These are phyloP conservation scores for Papilio machaon DNA, from an alignment of 1,140 invertebrate genomes.

Conservation along the genomic window DNA sequence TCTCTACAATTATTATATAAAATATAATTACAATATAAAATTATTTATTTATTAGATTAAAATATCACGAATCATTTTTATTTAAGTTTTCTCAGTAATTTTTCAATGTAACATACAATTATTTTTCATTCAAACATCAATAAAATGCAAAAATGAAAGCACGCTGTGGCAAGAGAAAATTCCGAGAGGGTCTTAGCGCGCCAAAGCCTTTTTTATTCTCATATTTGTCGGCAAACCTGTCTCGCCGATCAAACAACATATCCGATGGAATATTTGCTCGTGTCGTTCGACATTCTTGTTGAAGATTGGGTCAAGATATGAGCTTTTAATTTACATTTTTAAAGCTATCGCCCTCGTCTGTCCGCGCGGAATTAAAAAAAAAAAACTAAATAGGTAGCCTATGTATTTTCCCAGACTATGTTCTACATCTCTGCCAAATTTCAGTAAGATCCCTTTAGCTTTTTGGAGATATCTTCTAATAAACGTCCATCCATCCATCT, in stretches of 20 bases:
- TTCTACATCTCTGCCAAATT: too few species aligned
- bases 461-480: too few species aligned
- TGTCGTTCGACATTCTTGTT: constrained; percentile 62
- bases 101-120: not conserved
- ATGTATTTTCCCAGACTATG: too few species aligned
- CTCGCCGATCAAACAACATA: constrained; percentile 78
- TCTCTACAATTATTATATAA: too few species aligned
- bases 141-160: constrained; percentile 22
- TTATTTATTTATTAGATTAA: too few species aligned
- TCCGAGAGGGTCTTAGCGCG: constrained; percentile 49
- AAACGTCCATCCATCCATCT: too few species aligned
- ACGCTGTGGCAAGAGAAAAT: constrained; percentile 40
- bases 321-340: not conserved
- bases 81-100: not conserved
- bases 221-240: constrained; percentile 77
- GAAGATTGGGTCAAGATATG: constrained; percentile 46
- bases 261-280: constrained; percentile 76
- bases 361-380: too few species aligned
- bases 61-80: not conserved
- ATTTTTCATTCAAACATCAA: not conserved
- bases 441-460: too few species aligned
- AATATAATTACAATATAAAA: too few species aligned
- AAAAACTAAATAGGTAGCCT: too few species aligned
- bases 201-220: constrained; percentile 56
- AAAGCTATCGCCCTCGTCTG: too few species aligned